These are phyloP conservation scores for Caenorhabditis tropicalis DNA, from an alignment of 1,140 invertebrate species.

Conservation along the genomic window DNA sequence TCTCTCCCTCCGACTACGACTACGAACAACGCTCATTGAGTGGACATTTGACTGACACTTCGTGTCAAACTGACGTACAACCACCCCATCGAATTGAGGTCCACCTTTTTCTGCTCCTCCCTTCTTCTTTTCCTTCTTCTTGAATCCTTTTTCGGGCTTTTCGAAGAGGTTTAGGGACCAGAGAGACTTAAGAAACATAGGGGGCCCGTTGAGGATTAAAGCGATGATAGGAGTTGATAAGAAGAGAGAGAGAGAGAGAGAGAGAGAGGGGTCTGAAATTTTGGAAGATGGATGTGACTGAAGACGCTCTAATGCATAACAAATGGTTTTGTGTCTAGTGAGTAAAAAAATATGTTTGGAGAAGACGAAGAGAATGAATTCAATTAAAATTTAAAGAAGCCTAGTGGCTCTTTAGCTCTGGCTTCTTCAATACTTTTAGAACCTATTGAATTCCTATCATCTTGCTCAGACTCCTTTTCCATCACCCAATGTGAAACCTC, in stretches of 20 bases:
- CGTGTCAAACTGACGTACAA: slow-evolving; percentile 39
- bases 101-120: slow-evolving; percentile 33
- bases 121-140: neutral
- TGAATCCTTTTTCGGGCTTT: neutral
- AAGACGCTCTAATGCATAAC: slow-evolving; percentile 25
- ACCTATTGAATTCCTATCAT: neutral
- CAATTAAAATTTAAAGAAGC: slow-evolving; percentile 23
- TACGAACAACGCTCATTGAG: slow-evolving; percentile 37
- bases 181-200: neutral
- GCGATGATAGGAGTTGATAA: slow-evolving; percentile 7
- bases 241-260: neutral
- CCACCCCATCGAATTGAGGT: slow-evolving; percentile 6
- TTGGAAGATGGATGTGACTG: slow-evolving; percentile 28
- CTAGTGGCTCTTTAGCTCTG: neutral
- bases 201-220: too few relatives aligned
- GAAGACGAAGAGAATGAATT: neutral
- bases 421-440: too few relatives aligned
- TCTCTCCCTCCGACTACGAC: neutral
- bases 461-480: neutral
- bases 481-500: too few relatives aligned
- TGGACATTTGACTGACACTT: slow-evolving; percentile 42
- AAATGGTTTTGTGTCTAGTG: slow-evolving; percentile 16
- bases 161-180: neutral
- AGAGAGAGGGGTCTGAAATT: neutral
- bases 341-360: neutral